Evolutionary conservation across 23 tunicate genomes (phyloP).

Genomic region (Halocynthia aurantium): DNA sequence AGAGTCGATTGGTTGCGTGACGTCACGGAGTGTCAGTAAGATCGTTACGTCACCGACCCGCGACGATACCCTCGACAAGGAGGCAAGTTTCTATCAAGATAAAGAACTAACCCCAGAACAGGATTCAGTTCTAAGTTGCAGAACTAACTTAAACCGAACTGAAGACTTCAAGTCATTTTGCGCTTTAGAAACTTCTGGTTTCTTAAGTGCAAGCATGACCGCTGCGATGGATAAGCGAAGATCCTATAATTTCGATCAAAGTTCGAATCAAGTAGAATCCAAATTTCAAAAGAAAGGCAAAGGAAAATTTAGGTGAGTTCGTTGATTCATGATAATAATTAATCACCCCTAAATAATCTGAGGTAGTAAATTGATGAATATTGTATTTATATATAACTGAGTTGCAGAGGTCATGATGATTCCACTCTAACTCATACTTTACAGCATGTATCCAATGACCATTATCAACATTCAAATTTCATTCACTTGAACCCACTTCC

Average conservation of each 20-base stretch:
- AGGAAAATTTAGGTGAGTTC: constrained; percentile 7
- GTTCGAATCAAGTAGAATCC: not conserved
- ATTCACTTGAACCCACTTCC: too few species aligned
- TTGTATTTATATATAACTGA: too few species aligned
- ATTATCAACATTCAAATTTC: too few species aligned
- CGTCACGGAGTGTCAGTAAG: too few species aligned
- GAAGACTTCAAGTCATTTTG: not conserved
- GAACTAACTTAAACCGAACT: not conserved
- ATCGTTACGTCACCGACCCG: constrained; percentile 1
- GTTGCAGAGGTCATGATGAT: too few species aligned
- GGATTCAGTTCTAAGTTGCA: not conserved
- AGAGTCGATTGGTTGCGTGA: not conserved
- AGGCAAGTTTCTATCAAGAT: not conserved
- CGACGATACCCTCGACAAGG: constrained; percentile 3
- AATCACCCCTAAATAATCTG: too few species aligned
- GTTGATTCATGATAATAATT: too few species aligned
- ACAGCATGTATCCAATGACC: too few species aligned
- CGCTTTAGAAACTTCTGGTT: not conserved
- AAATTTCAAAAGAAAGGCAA: not conserved
- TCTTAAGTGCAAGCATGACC: not conserved
- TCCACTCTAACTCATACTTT: too few species aligned
- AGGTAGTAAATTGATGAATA: too few species aligned
- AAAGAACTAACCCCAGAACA: not conserved
- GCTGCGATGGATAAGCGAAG: not conserved
- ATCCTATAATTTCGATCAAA: not conserved